Base-by-base conservation (phyloP, 2,797 vertebrate species). In the Oryzias dopingdopingensis region DNA sequence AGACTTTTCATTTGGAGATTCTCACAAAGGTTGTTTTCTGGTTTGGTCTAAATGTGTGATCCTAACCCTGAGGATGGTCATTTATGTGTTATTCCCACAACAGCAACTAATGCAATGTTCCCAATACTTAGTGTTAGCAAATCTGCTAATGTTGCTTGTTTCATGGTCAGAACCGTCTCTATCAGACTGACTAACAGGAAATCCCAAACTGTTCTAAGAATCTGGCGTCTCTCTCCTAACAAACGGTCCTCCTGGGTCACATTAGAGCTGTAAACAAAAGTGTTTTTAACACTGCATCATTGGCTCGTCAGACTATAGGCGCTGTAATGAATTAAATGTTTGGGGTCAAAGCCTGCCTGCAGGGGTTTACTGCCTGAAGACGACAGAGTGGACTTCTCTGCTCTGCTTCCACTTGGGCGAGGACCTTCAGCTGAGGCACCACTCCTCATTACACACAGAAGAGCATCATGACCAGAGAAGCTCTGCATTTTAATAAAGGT, bases 161-260 rank as follows among this genome's bases (percentile, higher is more conserved):
- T 76, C 51, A 68, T 43, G 67, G 45, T 74, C 49, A 79, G 70
- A 71, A 71, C 72, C 29, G 2, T 32, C 6, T 29, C 26, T 29
- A 6, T 29, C 26, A 29, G 26, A 53, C 48, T 37, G 44, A 63
- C 43, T 54, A 58, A 74, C 23, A 0, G 16, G 40, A 42, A 65
- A 44, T 72, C 69, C 70, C 52, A 74, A 67, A 75, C 23, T 80
- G 71, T 81, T 84, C 68, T 48, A 59, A 63, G 32, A 63, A 74
- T 70, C 62, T 69, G 42, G 44, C 3, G 2, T 26, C 59, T 0
- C 23, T 70, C 68, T 76, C 67, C 59, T 56, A 52, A 72, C 49
- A 76, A 55, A 56, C 59, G 23, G 52, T 67, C 70, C 62, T 62
- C 66, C 72, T 51, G 42, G 72, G 80, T 76, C 77, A 58, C 59